Conservation (phyloP, 2,797 vertebrate species). For the Alosa sapidissima region DNA sequence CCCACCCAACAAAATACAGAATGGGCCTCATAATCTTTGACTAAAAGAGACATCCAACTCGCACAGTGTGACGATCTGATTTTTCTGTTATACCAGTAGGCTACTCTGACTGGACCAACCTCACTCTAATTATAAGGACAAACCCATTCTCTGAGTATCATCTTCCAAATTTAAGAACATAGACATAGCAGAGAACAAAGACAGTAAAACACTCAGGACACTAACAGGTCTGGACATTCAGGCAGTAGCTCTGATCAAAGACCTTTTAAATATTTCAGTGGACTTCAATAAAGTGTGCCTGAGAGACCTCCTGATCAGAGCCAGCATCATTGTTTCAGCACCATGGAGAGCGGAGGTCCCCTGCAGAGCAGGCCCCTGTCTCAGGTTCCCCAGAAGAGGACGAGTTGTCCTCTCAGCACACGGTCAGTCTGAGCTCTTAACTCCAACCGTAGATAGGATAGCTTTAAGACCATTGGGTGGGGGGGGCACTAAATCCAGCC, state of each 20-base stretch:
- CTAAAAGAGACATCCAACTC: background rate
- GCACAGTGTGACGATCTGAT: background rate
- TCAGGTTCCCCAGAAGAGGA: background rate
- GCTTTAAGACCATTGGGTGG: no score
- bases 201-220: background rate
- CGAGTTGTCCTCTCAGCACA: background rate
- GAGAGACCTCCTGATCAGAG: background rate
- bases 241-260: background rate
- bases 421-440: background rate
- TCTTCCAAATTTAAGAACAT: background rate
- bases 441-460: background rate
- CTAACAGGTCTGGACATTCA: background rate
- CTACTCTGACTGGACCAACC: background rate
- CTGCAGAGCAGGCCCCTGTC: background rate
- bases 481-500: background rate
- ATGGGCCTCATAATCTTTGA: background rate
- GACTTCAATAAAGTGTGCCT: background rate
- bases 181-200: background rate
- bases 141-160: background rate
- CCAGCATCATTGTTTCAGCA: background rate
- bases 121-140: background rate
- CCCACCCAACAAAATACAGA: background rate
- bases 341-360: slow-evolving; percentile 13
- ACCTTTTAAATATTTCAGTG: background rate
- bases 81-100: background rate